Conservation (phyloP, 2,797 vertebrate genomes). For the Fistularia tabacaria region DNA sequence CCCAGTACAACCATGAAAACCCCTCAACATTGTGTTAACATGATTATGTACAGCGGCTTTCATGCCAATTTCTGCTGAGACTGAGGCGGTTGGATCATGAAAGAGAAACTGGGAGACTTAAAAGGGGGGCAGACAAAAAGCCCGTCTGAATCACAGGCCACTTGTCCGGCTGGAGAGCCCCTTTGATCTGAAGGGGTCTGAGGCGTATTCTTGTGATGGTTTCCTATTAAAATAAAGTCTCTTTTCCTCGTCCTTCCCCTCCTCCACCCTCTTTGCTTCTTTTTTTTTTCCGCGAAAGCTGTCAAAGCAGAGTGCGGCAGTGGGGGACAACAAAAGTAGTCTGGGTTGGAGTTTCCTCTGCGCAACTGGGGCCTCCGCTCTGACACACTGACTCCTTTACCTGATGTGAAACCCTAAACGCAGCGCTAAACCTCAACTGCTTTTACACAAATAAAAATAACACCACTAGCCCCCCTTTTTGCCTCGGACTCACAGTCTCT, state of each 20-base stretch:
- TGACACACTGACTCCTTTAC: slow-evolving; percentile 56
- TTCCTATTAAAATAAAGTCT: slow-evolving; percentile 12
- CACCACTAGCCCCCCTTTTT: not conserved
- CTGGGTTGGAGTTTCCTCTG: slow-evolving; percentile 33
- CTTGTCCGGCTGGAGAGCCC: slow-evolving; percentile 30
- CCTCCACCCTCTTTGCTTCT: not conserved
- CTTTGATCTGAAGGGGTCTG: slow-evolving; percentile 33
- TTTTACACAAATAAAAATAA: slow-evolving; percentile 41
- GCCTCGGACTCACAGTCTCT: slow-evolving; percentile 12
- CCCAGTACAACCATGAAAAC: slow-evolving; percentile 19
- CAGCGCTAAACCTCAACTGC: slow-evolving; percentile 17
- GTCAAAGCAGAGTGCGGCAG: slow-evolving; percentile 29
- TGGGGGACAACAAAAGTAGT: slow-evolving; percentile 32
- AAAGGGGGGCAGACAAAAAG: slow-evolving; percentile 25
- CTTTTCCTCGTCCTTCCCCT: not conserved
- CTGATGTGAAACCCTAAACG: slow-evolving; percentile 46
- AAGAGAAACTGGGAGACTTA: slow-evolving; percentile 32
- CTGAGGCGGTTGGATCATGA: slow-evolving; percentile 35
- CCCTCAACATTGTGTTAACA: slow-evolving; percentile 6
- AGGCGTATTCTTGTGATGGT: slow-evolving; percentile 16
- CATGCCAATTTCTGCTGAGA: slow-evolving; percentile 20
- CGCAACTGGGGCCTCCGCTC: slow-evolving; percentile 9
- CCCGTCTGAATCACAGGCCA: slow-evolving; percentile 20
- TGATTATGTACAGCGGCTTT: slow-evolving; percentile 30
- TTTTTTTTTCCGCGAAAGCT: slow-evolving; percentile 21